Evolutionary conservation across 2,888 invertebrate species (phyloP), one percentile per base, ranked within the genome.

Genomic region (Allophyes oxyacanthae): DNA sequence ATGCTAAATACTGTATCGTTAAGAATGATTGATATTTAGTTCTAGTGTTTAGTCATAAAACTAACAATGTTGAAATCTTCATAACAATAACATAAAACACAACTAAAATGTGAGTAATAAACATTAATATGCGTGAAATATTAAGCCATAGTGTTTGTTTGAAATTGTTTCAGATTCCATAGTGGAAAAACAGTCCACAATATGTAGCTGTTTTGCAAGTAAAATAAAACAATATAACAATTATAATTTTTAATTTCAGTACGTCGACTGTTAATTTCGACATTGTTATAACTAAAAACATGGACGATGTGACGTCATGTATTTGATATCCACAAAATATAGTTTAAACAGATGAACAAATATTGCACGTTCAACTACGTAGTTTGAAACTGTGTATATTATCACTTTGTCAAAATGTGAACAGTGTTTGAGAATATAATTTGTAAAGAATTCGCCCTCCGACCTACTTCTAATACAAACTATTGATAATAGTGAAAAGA

Each of bases 281-380:
- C 33, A 68, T 57, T 57, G 48, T 68, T 63, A 44, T 41, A n/a
- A 30, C 36, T 20, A 44, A 34, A 30, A 40, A 56, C 44, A 46
- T 34, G 44, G 59, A 15, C 45, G 6, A 11, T 1, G n/a, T 51
- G 60, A 55, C 59, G 56, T 71, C 67, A 67, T 6, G 4, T 54
- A 6, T 50, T 61, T 25, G 33, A 38, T 50, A 37, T 37, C 45
- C 30, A 58, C 14, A 26, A 36, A 66, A 57, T 25, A 60, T 32
- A 25, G 26, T 64, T 63, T 65, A 46, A 38, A 64, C 75, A 75
- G 56, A 44, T 75, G 75, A 36, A 33, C 52, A 60, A 67, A 73
- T 46, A 58, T 54, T 55, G 32, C 44, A 44, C 38, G 45, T 6
- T 20, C 15, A 34, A 37, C 34, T 63, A 42, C 53, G 62, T 62